Base-by-base conservation (phyloP, 1,140 invertebrate genomes). In the Campoletis sonorensis region DNA sequence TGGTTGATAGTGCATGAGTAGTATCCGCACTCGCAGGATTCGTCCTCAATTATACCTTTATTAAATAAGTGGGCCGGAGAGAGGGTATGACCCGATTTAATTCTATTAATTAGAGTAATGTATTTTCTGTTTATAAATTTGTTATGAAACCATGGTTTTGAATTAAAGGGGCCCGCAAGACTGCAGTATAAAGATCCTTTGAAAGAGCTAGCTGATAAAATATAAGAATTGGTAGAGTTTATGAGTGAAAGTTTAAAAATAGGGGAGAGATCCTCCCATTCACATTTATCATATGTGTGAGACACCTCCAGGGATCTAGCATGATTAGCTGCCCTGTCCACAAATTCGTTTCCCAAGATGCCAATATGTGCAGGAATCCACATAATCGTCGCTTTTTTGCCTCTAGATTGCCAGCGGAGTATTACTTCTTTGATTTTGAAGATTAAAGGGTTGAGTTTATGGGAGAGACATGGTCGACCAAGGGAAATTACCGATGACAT, bases 301-400 rank as follows among this genome's bases (percentile, higher is more conserved):
- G 8, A 64, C 5, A n/a, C 4, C 11, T 45, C 8, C 13, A 64
- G 27, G 0, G 61, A 64, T 49, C 71, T n/a, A 2, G 71, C 71
- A 26, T 49, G 40, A 13, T 72, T 72, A 26, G 71, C 71, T 2
- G 37, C 71, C n/a, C 1, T 26, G 40, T 72, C 71, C 7, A 23
- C 71, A 49, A 77, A 61, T 21, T 77, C 73, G 15, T 77, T 77
- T 7, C 73, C 73, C 0, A 37, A 1, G 23, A 77, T 77, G 3
- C 73, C 73, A 0, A 77, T n/a, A 27, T 77, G 73, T 13, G 73
- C 73, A 21, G 73, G 54, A 5, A 33, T 76, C 73, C 73, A 77
- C 0, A 64, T 4, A 13, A 77, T 61, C 4, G 30, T 21, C 0
- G 64, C 1, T 0, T 8, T 5, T 21, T 13, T 37, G 0, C 54